phyloP scores from a whole-genome alignment of 1,140 invertebrate genomes.

The Monochamus saltuarius region DNA sequence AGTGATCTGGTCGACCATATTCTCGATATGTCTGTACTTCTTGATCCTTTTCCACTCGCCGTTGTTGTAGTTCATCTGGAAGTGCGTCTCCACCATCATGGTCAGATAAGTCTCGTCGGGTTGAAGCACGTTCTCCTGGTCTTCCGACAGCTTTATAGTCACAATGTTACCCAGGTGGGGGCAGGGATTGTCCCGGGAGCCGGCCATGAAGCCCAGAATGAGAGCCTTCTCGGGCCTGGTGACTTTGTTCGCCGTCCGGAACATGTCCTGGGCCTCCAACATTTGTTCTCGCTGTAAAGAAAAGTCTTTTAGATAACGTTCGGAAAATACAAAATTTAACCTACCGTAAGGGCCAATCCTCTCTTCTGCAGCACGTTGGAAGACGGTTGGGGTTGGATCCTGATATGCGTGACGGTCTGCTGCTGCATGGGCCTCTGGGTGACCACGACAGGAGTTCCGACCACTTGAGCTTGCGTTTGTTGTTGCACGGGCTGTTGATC shows the following conservation, averaged over 20 bases:
- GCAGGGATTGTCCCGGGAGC: conserved; percentile 92
- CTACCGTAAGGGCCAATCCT: conserved; percentile 80
- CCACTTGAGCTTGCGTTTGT: conserved; percentile 27
- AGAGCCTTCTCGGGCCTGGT: conserved; percentile 95
- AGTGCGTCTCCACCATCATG: conserved; percentile 87
- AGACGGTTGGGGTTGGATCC: conserved; percentile 57
- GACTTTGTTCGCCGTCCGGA: conserved; percentile 91
- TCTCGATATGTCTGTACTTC: conserved; percentile 71
- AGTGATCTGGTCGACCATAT: conserved; percentile 51
- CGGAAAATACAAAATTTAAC: conserved; percentile 25
- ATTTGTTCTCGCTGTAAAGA: conserved; percentile 85
- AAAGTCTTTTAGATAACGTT: conserved; percentile 5
- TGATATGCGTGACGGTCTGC: conserved; percentile 57
- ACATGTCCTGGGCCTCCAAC: conserved; percentile 96
- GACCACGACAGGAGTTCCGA: conserved; percentile 40
- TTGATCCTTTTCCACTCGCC: conserved; percentile 92
- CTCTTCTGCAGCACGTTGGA: conserved; percentile 62
- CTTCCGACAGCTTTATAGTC: conserved; percentile 88
- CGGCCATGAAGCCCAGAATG: conserved; percentile 97
- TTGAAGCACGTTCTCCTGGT: conserved; percentile 78
- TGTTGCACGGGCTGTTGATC: conserved; percentile 20
- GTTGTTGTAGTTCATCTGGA: conserved; percentile 96
- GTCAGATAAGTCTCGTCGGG: conserved; percentile 70
- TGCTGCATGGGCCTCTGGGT: conserved; percentile 48
- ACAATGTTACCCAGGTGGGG: conserved; percentile 90